Evolutionary conservation across 2,888 invertebrate species (phyloP).

Genomic region (Hypena proboscidalis): DNA sequence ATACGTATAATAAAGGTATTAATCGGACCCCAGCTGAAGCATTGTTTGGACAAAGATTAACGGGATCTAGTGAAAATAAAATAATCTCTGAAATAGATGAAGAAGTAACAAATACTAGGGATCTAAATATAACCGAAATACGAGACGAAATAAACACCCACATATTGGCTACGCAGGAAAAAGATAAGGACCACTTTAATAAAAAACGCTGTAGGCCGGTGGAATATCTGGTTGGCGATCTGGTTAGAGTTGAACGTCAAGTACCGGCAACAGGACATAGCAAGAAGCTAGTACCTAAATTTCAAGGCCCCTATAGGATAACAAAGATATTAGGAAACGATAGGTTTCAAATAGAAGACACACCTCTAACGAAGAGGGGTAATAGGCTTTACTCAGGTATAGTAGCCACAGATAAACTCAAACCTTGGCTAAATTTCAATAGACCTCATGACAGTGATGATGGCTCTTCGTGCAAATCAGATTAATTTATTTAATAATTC

Average conservation of each 20-base stretch:
- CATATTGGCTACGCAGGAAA: not conserved
- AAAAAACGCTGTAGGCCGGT: no score
- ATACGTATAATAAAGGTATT: constrained; percentile 4
- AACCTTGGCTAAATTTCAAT: constrained; percentile 3
- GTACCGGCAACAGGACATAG: not conserved
- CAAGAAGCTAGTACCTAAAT: not conserved
- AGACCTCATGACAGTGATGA: no score
- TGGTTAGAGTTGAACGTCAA: not conserved
- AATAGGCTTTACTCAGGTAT: not conserved
- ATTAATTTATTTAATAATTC: no score
- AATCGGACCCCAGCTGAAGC: constrained; percentile 1
- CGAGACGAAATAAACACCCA: not conserved
- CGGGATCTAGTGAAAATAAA: not conserved
- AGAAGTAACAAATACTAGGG: not conserved
- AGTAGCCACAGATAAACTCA: not conserved
- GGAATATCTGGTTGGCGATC: not conserved
- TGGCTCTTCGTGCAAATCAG: no score
- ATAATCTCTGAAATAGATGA: constrained; percentile 1
- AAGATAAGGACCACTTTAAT: constrained; percentile 6
- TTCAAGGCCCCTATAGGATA: not conserved
- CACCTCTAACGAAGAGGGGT: not conserved
- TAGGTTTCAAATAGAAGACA: constrained; percentile 1
- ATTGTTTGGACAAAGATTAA: constrained; percentile 2
- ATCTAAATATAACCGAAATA: not conserved
- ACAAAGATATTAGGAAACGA: not conserved